Conservation (phyloP, 2,113 vertebrate species). For the Camelus bactrianus region DNA sequence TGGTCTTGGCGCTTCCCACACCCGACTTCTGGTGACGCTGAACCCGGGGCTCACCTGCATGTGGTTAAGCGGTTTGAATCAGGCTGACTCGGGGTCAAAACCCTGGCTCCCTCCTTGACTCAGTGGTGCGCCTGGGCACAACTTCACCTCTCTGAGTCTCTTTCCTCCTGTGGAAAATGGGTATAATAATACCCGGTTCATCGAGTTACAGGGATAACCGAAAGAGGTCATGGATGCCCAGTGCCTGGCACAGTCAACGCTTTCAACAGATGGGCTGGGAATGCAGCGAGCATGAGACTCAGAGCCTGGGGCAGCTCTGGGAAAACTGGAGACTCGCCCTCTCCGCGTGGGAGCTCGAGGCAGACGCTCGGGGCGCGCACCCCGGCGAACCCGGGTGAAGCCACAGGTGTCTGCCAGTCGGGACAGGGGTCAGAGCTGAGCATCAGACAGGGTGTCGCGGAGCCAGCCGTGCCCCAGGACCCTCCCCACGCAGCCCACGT, state of each 20-base stretch:
- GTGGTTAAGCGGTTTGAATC: neutral
- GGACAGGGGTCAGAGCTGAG: neutral
- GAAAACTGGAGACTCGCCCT: too few relatives aligned
- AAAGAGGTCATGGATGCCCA: neutral
- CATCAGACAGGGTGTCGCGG: neutral
- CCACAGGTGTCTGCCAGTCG: slow-evolving; percentile 68
- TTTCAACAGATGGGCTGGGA: neutral
- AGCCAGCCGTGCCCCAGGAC: neutral
- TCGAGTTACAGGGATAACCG: neutral
- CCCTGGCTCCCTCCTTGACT: neutral
- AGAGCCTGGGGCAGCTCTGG: neutral
- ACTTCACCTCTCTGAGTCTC: neutral
- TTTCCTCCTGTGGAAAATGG: slow-evolving; percentile 45
- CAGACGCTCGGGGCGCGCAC: neutral
- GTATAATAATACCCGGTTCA: neutral
- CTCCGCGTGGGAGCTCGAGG: rapidly evolving
- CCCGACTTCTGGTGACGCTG: neutral
- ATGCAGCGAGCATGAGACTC: neutral
- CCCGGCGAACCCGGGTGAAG: neutral
- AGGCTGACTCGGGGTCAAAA: neutral
- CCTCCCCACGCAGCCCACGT: neutral
- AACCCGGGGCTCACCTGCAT: neutral
- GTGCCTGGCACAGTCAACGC: neutral
- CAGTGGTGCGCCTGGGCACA: neutral
- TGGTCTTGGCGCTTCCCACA: neutral